A percentile compares a stretch with the other conserved stretches of the same genome.
These are phyloP conservation scores for Bos javanicus DNA, from an alignment of 2,113 vertebrate species.

Conservation along the genomic window DNA sequence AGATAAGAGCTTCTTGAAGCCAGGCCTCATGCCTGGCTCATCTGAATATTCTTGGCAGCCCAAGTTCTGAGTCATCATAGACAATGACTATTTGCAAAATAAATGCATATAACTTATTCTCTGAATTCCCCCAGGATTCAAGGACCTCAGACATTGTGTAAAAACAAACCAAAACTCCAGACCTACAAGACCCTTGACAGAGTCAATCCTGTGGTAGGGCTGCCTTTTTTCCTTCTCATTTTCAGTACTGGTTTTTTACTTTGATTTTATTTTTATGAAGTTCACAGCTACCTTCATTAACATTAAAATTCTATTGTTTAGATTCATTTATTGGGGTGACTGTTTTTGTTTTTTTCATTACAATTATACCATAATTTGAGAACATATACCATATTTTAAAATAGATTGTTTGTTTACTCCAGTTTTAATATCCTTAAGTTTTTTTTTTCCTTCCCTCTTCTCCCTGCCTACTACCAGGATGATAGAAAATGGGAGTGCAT, in stretches of 20 bases:
- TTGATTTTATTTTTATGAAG: neutral
- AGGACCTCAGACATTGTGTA: neutral
- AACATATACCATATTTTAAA: neutral
- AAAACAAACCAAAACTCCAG: neutral
- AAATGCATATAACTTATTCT: neutral
- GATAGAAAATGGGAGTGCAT: neutral
- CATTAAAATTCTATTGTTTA: neutral
- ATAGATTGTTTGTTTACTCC: neutral
- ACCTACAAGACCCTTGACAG: neutral
- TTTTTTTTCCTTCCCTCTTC: neutral
- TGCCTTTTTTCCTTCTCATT: neutral
- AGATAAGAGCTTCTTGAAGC: neutral
- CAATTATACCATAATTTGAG: neutral
- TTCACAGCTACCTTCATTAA: neutral
- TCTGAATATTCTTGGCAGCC: neutral
- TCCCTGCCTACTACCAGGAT: neutral
- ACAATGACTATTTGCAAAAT: neutral
- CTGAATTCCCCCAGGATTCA: neutral
- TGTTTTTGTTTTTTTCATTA: neutral
- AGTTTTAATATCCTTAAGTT: neutral
- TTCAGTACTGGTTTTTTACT: neutral
- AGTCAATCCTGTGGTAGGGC: accelerated
- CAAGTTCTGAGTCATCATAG: neutral
- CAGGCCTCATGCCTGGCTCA: neutral
- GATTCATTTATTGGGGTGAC: neutral